Percentiles rank a stretch among this genome's conserved stretches.
Evolutionary conservation across 2,797 vertebrate genomes (phyloP).

Genomic region (Chanos chanos): DNA sequence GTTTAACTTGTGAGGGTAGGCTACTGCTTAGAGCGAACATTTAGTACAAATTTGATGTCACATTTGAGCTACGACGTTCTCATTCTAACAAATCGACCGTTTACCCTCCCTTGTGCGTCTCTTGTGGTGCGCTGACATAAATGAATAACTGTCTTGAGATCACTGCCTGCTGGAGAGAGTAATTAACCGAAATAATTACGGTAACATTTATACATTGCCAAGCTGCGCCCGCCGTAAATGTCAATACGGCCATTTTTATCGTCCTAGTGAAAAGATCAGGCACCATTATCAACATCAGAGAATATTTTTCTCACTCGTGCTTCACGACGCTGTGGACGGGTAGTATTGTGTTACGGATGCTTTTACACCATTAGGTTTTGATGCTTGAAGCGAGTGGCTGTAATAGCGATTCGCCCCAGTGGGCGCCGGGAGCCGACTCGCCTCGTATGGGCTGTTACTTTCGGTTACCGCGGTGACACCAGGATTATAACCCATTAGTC

Average conservation of each 20-base stretch:
- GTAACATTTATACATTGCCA: conserved; percentile 46
- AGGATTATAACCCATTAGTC: conserved; percentile 55
- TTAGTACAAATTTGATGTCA: too few species aligned
- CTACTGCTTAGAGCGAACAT: too few species aligned
- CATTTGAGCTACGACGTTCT: too few species aligned
- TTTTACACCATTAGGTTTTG: conserved; percentile 15
- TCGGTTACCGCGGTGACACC: conserved; percentile 53
- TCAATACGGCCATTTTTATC: conserved; percentile 16
- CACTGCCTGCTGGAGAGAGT: conserved; percentile 43
- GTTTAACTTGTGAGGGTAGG: too few species aligned
- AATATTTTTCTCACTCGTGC: background rate
- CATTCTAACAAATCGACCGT: too few species aligned
- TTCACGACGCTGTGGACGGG: conserved; percentile 1
- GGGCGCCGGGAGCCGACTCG: background rate
- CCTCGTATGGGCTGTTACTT: background rate
- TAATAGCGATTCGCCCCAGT: background rate
- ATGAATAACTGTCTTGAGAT: conserved; percentile 23
- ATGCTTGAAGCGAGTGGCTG: background rate
- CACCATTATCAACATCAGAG: background rate
- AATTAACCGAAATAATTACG: conserved; percentile 53
- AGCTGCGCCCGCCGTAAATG: conserved; percentile 29
- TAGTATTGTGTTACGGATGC: background rate
- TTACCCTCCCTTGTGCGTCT: too few species aligned
- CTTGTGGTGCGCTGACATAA: background rate
- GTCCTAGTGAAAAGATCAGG: background rate